Base-by-base conservation (phyloP, 2,797 vertebrate genomes). In the Saxicola maurus region DNA sequence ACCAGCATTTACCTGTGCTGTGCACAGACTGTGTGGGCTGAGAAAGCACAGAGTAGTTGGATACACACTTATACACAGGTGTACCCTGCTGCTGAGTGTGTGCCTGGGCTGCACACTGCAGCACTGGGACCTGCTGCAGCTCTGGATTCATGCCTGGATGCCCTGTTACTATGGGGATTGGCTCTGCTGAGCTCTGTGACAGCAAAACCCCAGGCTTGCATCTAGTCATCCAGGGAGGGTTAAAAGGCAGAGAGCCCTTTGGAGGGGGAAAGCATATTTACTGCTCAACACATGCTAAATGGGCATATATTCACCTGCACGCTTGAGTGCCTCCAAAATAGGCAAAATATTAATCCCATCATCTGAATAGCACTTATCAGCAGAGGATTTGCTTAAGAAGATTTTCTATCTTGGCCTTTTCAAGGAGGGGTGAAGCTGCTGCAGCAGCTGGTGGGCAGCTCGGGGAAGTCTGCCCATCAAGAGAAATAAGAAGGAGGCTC, bases 401-500 rank as follows among this genome's bases (percentile, higher is more conserved):
- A 91, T 94, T 96, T 94, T 93, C 80, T 81, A 53, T 66, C 74
- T 86, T 60, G 77, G 57, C 82, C 90, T 91, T 91, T 82, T 78
- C 60, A 53, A 42, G 73, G 73, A 56, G 21, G 42, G 45, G 57
- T 87, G 77, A 94, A 48, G 38, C 60, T 73, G 72, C 43, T 43
- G 33, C 1, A 1, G 74, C 82, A 74, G 64, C 73, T 68, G 73
- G 57, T 48, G 55, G 60, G 56, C 48, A 91, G 73, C 60, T 74
- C 1, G 0, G 17, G 27, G 48, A 78, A 31, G 51, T 16, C 74
- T 76, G 55, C 8, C 20, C 0, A 0, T 52, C 30, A 43, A 59
- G 23, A 76, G 43, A 15, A 76, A n/a, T 28, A 23, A 31, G 55
- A 79, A 66, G 8, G 67, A 60, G 49, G 42, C 52, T 91, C 59